Base-by-base conservation (phyloP, 23 tunicate genomes). In the Halocynthia roretzi region DNA sequence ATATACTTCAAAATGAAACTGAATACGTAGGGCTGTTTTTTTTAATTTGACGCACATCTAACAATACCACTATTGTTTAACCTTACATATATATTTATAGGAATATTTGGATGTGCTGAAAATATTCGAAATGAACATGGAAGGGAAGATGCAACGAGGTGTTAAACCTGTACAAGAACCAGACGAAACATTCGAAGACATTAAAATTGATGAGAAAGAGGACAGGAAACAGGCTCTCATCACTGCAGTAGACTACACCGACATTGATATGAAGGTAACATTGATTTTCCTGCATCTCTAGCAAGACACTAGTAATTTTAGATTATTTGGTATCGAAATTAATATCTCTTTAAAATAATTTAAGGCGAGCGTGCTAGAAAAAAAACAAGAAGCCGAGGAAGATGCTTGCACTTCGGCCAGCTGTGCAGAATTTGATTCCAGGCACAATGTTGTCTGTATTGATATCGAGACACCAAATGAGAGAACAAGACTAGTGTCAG, bases 71-170 rank as follows among this genome's bases (percentile, higher is more conserved):
- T 72, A 14, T 14, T 14, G 15, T 10, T 51, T 50, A 50, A 51
- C 15, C 5, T 53, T 4, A 49, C 31, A 21, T 31, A 5, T 22
- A 11, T 68, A 18, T 10, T 71, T 10, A 18, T 66, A 89, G 96
- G 96, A 89, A 54, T 89, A 89, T 55, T 61, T 89, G 67, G 96
- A 89, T 71, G 71, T 83, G 56, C 75, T 89, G 68, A 80, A 80
- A 80, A 73, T 89, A 15, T 80, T 89, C 31, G 88, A 83, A 54
- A 51, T 8, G 14, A 69, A 80, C 8, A 62, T 52, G 10, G 88
- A 89, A 68, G 88, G 80, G 53, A 83, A 76, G 62, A 52, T 64
- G 14, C 73, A 75, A 18, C 85, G 96, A 8, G 93, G 93, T 6
- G 85, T 87, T 7, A 60, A 51, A 44, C 82, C 77, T 7, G 77